These are phyloP conservation scores for Platerodrilus igneus DNA, from an alignment of 2,888 invertebrate species.

Conservation along the genomic window DNA sequence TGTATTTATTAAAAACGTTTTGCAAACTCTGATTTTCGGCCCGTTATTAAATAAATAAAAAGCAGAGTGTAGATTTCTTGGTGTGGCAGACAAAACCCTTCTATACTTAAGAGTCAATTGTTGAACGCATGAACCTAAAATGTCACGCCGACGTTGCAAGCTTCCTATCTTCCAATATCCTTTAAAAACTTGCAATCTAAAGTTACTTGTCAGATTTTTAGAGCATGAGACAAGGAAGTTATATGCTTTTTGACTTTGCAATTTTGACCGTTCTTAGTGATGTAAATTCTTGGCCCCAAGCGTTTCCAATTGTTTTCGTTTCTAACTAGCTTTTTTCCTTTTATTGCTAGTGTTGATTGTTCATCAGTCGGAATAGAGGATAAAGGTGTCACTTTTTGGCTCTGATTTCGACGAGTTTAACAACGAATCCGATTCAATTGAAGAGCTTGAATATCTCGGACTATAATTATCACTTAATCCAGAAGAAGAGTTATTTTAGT, in stretches of 20 bases:
- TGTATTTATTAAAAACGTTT: constrained; percentile 4
- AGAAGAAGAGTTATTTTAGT: no score
- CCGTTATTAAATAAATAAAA: constrained; percentile 11
- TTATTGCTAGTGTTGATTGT: no score
- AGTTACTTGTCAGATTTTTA: constrained; percentile 1
- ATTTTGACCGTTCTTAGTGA: constrained; percentile 12
- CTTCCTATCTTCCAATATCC: constrained; percentile 2
- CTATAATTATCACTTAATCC: no score
- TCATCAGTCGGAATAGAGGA: no score
- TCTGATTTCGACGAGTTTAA: no score
- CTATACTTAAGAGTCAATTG: neutral
- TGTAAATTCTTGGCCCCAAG: constrained; percentile 8
- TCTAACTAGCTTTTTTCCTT: no score
- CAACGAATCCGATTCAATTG: no score
- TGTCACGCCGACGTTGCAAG: constrained; percentile 7
- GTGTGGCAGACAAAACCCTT: neutral
- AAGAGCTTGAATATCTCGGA: no score
- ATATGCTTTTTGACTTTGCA: constrained; percentile 1
- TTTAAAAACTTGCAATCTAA: constrained; percentile 7
- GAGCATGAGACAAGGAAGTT: constrained; percentile 6
- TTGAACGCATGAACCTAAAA: constrained; percentile 4
- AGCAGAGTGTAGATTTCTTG: constrained; percentile 4
- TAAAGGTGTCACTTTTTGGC: no score
- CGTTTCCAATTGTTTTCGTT: no score
- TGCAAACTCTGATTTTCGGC: constrained; percentile 16